phyloP scores from a whole-genome alignment of 2,797 vertebrate species.

The Emys orbicularis region DNA sequence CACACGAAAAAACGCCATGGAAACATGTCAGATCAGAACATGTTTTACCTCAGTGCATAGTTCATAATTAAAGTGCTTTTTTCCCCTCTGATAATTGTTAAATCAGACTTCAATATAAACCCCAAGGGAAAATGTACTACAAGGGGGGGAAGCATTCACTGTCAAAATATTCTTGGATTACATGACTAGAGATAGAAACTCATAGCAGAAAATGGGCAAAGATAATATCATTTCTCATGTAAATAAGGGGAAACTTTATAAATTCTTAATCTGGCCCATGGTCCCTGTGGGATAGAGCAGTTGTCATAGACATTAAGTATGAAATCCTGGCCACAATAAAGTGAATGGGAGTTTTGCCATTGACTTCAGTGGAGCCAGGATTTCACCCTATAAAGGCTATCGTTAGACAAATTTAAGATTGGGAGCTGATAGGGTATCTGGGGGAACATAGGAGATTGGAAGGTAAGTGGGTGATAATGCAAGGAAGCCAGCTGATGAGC shows the following conservation, averaged over 20 bases:
- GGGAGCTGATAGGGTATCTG: neutral
- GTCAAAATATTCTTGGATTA: neutral
- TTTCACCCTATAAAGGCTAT: neutral
- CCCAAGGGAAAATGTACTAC: neutral
- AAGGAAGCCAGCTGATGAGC: rapidly evolving
- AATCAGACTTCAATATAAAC: conserved; percentile 13
- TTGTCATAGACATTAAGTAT: neutral
- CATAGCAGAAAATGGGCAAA: neutral
- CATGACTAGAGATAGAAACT: neutral
- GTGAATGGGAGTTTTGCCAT: neutral
- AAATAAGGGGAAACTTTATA: neutral
- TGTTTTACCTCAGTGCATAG: neutral
- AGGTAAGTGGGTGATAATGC: neutral
- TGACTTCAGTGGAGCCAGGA: neutral
- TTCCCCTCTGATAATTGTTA: neutral
- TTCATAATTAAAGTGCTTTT: conserved; percentile 1
- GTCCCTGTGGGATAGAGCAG: neutral
- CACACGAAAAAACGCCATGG: neutral
- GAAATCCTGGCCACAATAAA: neutral
- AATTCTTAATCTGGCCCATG: neutral
- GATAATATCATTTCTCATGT: neutral
- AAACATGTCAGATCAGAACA: neutral
- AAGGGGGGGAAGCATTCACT: neutral
- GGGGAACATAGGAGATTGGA: rapidly evolving
- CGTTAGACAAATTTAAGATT: neutral